Evolutionary conservation across 1,140 invertebrate genomes (phyloP).

Genomic region (Drosophila truncata): DNA sequence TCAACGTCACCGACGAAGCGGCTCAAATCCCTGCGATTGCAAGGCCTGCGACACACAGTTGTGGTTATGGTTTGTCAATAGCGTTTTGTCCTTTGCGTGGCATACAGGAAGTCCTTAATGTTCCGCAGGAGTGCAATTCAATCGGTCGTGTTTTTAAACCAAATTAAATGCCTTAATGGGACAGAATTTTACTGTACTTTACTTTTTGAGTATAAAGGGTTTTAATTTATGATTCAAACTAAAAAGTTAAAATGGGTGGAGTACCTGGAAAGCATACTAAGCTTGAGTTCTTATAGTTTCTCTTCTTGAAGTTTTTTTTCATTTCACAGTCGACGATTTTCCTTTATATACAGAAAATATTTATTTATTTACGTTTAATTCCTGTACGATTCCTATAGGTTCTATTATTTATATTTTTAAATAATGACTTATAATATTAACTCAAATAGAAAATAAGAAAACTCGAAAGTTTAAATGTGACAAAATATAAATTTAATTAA

Average conservation of each 20-base stretch:
- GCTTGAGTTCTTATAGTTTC: no score
- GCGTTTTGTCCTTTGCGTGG: slow-evolving; percentile 64
- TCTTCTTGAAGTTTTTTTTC: no score
- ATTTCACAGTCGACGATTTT: no score
- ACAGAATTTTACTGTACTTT: not conserved
- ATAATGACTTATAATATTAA: no score
- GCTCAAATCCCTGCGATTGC: not conserved
- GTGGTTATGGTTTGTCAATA: slow-evolving; percentile 46
- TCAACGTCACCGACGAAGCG: slow-evolving; percentile 49
- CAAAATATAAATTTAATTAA: no score
- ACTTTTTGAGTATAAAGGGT: not conserved
- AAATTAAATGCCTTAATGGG: not conserved
- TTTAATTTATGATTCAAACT: not conserved
- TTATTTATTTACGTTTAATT: no score
- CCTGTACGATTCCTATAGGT: no score
- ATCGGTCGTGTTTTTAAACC: not conserved
- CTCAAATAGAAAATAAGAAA: no score
- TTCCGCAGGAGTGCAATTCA: slow-evolving; percentile 25
- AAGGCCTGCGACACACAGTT: not conserved
- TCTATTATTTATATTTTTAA: no score
- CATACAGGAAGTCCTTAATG: slow-evolving; percentile 67
- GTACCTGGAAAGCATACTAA: no score
- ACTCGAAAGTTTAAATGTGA: no score
- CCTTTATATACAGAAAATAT: no score
- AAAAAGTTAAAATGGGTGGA: not conserved